Evolutionary conservation across 2,888 invertebrate genomes (phyloP).

Genomic region (Aporophyla lueneburgensis): DNA sequence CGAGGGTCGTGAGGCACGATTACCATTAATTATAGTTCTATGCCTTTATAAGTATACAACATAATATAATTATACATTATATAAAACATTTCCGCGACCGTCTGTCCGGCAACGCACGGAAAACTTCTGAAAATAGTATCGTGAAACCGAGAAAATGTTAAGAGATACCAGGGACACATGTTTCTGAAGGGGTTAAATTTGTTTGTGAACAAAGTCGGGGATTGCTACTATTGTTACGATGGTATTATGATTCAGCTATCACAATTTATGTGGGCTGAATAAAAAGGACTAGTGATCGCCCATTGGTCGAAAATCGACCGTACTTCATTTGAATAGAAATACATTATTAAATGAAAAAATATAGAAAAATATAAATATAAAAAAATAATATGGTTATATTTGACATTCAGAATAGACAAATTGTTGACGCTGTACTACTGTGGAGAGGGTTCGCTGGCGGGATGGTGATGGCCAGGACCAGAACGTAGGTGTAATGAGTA

Average conservation of each 20-base stretch:
- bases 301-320: no score
- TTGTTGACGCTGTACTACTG: no score
- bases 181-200: neutral
- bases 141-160: neutral
- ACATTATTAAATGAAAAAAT: no score
- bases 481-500: no score
- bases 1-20: conserved; percentile 64
- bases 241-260: neutral
- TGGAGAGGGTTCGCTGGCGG: no score
- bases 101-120: neutral
- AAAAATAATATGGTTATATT: no score
- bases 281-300: no score
- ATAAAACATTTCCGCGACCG: neutral
- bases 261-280: neutral
- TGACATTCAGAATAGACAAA: no score
- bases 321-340: no score
- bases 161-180: neutral
- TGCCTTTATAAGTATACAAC: conserved; percentile 2
- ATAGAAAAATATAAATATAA: no score
- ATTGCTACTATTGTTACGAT: neutral
- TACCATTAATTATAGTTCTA: conserved; percentile 55
- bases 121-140: neutral
- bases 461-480: no score
- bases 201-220: neutral
- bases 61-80: neutral